Percentiles rank a stretch among this genome's conserved stretches.
Evolutionary conservation across 2,797 vertebrate species (phyloP).

Genomic region (Yasuhikotakia modesta): DNA sequence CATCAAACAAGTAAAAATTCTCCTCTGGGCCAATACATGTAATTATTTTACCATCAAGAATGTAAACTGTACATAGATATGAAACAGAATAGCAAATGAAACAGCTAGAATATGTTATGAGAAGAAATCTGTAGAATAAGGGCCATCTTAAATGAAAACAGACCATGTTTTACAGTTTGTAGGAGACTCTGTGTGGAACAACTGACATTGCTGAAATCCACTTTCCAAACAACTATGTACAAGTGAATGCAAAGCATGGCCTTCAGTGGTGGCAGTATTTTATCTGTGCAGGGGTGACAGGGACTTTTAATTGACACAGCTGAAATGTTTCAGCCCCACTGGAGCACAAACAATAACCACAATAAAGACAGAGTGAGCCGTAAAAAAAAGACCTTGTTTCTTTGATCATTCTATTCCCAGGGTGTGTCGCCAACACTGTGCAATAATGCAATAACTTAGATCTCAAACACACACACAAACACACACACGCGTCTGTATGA

Average conservation of each 20-base stretch:
- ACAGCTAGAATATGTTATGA: background rate
- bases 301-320: constrained; percentile 67
- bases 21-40: background rate
- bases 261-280: constrained; percentile 60
- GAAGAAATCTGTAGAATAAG: background rate
- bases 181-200: constrained; percentile 22
- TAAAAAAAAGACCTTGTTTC: constrained; percentile 65
- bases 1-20: background rate
- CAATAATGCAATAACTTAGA: constrained; percentile 54
- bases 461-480: constrained; percentile 29
- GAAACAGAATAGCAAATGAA: constrained; percentile 9
- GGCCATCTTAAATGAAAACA: constrained; percentile 6
- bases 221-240: constrained; percentile 34
- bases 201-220: constrained; percentile 24
- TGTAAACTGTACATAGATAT: constrained; percentile 6
- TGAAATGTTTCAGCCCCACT: constrained; percentile 58
- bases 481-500: constrained; percentile 41
- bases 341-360: constrained; percentile 66
- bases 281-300: constrained; percentile 57
- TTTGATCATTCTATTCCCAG: constrained; percentile 63
- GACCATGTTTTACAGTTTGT: background rate
- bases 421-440: constrained; percentile 52
- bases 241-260: constrained; percentile 50
- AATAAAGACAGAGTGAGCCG: constrained; percentile 67
- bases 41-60: background rate